phyloP scores from a whole-genome alignment of 2,113 vertebrate genomes.

The Lophochroa leadbeateri region DNA sequence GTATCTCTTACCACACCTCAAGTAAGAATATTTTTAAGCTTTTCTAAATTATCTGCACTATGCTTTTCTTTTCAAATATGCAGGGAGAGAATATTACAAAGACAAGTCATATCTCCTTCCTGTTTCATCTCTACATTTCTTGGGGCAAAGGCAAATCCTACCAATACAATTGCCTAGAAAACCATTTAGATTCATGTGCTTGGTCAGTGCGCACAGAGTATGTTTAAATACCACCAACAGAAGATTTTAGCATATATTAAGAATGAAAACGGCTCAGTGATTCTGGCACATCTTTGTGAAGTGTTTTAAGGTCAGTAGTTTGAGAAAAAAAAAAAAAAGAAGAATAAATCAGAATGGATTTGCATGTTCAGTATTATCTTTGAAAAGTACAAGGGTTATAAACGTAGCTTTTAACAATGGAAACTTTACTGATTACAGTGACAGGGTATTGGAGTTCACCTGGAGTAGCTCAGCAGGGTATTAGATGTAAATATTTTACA shows the following conservation, averaged over 20 bases:
- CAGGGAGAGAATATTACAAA: neutral
- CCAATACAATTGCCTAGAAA: neutral
- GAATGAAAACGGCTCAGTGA: neutral
- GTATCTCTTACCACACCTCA: neutral
- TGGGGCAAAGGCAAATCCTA: neutral
- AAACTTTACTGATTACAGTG: neutral
- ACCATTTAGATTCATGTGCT: neutral
- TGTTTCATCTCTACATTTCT: neutral
- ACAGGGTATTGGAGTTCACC: neutral
- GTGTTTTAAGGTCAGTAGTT: neutral
- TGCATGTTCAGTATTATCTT: neutral
- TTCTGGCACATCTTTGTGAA: neutral
- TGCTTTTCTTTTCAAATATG: rapidly evolving
- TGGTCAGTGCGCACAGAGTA: neutral
- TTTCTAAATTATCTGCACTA: neutral
- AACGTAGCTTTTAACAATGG: neutral
- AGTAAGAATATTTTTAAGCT: neutral
- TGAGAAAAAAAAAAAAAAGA: neutral
- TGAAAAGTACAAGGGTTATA: neutral
- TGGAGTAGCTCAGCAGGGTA: too few relatives aligned
- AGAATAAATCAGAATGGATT: neutral
- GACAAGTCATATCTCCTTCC: neutral
- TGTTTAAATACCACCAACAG: neutral
- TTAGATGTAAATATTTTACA: too few relatives aligned
- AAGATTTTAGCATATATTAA: neutral